Evolutionary conservation across 2,888 invertebrate species (phyloP).

Genomic region (Theristus sp.): DNA sequence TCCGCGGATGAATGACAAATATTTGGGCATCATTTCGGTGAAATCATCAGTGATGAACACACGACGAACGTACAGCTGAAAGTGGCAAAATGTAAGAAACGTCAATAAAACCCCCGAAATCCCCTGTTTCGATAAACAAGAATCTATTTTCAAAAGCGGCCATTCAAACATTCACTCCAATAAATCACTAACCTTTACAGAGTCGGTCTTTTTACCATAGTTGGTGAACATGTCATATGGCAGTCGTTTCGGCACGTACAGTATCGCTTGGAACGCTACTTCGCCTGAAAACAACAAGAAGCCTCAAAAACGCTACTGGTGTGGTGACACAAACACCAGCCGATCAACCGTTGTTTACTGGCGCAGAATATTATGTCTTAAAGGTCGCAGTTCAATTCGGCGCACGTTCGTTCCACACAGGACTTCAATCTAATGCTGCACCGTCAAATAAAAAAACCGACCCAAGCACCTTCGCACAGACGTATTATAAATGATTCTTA

Average conservation of each 20-base stretch:
- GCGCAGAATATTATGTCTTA: too few relatives aligned
- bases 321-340: neutral
- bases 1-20: constrained; percentile 79
- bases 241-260: constrained; percentile 75
- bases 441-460: too few relatives aligned
- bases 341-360: too few relatives aligned
- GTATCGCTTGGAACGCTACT: constrained; percentile 87
- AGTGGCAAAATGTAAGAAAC: constrained; percentile 2
- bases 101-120: neutral
- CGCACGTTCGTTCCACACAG: too few relatives aligned
- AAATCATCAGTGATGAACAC: constrained; percentile 99
- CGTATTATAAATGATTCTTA: too few relatives aligned
- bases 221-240: constrained; percentile 83
- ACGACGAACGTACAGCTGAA: constrained; percentile 68
- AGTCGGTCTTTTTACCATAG: constrained; percentile 80
- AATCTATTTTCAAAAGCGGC: too few relatives aligned
- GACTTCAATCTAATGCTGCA: too few relatives aligned
- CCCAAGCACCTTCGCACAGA: too few relatives aligned
- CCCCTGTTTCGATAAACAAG: too few relatives aligned
- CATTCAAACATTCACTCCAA: neutral
- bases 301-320: neutral
- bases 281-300: constrained; percentile 43
- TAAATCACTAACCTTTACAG: constrained; percentile 49
- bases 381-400: too few relatives aligned
- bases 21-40: constrained; percentile 97